Percentiles rank a stretch among this genome's conserved stretches.
These are phyloP conservation scores for Clanis bilineata DNA, from an alignment of 2,888 invertebrate species.

Conservation along the genomic window DNA sequence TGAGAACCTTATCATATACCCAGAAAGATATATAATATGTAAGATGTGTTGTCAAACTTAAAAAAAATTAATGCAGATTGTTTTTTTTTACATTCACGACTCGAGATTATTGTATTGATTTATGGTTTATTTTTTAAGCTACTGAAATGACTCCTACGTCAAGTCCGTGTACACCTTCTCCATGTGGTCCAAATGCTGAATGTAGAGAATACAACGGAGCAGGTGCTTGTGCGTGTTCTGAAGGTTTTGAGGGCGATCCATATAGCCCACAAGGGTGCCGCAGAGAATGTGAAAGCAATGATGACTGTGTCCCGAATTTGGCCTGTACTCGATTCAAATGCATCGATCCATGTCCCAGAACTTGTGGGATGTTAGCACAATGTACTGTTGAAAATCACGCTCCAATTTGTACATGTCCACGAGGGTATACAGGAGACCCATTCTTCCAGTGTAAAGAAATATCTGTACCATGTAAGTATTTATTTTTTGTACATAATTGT, in stretches of 20 bases:
- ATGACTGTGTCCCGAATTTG: slow-evolving; percentile 87
- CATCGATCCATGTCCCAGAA: slow-evolving; percentile 91
- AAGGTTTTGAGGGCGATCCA: slow-evolving; percentile 91
- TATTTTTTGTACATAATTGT: slow-evolving; percentile 8
- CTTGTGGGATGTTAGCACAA: slow-evolving; percentile 90
- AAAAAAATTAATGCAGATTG: no score
- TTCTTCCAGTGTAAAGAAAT: slow-evolving; percentile 88
- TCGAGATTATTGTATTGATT: background rate
- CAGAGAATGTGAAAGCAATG: slow-evolving; percentile 90
- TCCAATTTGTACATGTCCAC: slow-evolving; percentile 88
- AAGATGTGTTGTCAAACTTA: no score
- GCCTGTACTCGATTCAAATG: slow-evolving; percentile 93
- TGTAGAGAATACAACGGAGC: slow-evolving; percentile 91
- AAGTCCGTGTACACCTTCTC: slow-evolving; percentile 91
- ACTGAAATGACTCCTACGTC: slow-evolving; percentile 84
- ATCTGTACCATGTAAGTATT: slow-evolving; percentile 58
- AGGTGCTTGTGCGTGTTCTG: slow-evolving; percentile 91
- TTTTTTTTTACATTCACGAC: background rate
- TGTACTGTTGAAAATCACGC: slow-evolving; percentile 91
- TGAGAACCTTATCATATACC: no score
- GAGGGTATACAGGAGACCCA: slow-evolving; percentile 90
- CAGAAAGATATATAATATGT: no score
- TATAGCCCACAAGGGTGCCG: slow-evolving; percentile 87
- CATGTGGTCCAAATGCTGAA: slow-evolving; percentile 93
- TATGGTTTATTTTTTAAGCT: slow-evolving; percentile 62